Evolutionary conservation across 1,140 invertebrate species (phyloP), one percentile per base, ranked within the genome.

Genomic region (Neomicropteryx cornuta): DNA sequence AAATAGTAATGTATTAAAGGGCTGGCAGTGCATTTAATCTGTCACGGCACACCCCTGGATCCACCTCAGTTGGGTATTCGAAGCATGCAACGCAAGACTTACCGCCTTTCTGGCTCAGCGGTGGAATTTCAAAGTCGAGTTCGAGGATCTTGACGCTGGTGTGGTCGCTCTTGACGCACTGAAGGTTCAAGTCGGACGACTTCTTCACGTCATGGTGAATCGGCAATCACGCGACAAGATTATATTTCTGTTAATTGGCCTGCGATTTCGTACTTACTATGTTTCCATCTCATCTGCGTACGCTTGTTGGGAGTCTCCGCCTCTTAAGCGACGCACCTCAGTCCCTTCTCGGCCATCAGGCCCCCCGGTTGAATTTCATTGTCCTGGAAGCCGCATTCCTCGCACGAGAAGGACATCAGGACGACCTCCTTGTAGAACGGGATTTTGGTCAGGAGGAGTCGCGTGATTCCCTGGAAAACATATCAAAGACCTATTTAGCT

Each of bases 371-470:
- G 87, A 24, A 97, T 78, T 63, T 97, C 91, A 61, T 92, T 95
- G 60, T 99, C 97, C 46, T 76, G 68, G 60, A 72, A 85, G 1
- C 85, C 82, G 66, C 96, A 99, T 39, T 89, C 68, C 3, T 86
- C 77, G 63, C 96, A 99, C 1, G 72, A 69, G 63, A 99, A 99
- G 0, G 94, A 97, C 72, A 93, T 92, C 0, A 99, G 53, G n/a
- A 99, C 79, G 1, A 99, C 80, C 62, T 98, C 93, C 56, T 90
- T 91, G 57, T 93, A 99, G 66, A 91, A 86, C 1, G 96, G 96
- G 46, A 99, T 99, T 56, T 82, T 83, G 0, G 94, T 97, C 16
- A 96, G 69, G 37, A 99, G 70, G 2, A 99, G 53, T 38, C 81
- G 73, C 5, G 96, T 99, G 0, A 66, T 68, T 8, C 96, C 96